Percentiles rank a stretch among this genome's conserved stretches.
These are phyloP conservation scores for Spea bombifrons DNA, from an alignment of 2,113 vertebrate genomes.

Conservation along the genomic window DNA sequence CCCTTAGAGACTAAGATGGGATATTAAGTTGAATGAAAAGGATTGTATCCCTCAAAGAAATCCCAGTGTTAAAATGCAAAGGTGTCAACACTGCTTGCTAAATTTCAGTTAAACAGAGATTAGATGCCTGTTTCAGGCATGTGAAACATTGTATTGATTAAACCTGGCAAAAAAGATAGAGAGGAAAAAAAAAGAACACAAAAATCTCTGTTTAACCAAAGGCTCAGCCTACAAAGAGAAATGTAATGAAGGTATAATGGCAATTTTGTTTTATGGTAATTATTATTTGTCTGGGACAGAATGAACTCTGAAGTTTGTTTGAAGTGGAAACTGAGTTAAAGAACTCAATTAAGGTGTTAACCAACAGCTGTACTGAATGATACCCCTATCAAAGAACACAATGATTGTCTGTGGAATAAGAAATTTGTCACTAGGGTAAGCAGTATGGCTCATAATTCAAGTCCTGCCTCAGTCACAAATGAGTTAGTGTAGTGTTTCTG, in stretches of 20 bases:
- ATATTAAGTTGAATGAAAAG: conserved; percentile 97
- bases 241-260: conserved; percentile 74
- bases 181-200: conserved; percentile 36
- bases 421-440: conserved; percentile 57
- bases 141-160: conserved; percentile 79
- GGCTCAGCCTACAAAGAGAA: conserved; percentile 76
- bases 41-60: conserved; percentile 82
- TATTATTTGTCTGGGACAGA: conserved; percentile 66
- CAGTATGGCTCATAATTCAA: conserved; percentile 53
- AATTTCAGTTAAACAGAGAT: conserved; percentile 96
- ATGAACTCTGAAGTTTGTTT: conserved; percentile 52
- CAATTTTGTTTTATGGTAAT: conserved; percentile 66
- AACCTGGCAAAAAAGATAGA: conserved; percentile 68
- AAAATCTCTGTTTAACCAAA: conserved; percentile 70
- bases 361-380: conserved; percentile 50
- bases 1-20: conserved; percentile 96
- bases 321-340: conserved; percentile 50
- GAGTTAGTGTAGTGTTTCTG: conserved; percentile 55
- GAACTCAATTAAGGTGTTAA: conserved; percentile 53
- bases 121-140: conserved; percentile 78
- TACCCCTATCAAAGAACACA: conserved; percentile 55
- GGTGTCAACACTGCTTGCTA: conserved; percentile 87
- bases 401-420: conserved; percentile 50
- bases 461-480: conserved; percentile 50
- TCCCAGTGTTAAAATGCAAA: conserved; percentile 82